Evolutionary conservation across 2,888 invertebrate genomes (phyloP).

Genomic region (Zhengitettix transpicula): DNA sequence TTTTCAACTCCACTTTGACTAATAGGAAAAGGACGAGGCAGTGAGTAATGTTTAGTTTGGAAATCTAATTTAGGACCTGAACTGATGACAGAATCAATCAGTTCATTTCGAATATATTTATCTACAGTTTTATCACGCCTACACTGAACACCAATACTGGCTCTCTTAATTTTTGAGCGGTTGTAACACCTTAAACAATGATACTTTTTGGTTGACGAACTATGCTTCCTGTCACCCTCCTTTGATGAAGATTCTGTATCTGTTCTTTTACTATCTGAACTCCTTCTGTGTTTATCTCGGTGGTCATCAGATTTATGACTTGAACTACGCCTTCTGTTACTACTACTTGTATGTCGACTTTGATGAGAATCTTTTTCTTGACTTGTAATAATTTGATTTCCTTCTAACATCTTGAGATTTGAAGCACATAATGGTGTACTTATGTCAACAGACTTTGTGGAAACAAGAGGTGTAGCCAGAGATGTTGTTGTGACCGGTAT

Average conservation of each 20-base stretch:
- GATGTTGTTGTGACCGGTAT: no score
- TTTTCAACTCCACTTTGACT: constrained; percentile 22
- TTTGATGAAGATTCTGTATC: neutral
- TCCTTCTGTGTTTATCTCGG: constrained; percentile 1
- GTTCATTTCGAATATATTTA: neutral
- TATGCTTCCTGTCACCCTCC: constrained; percentile 3
- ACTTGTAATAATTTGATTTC: no score
- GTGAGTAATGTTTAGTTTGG: constrained; percentile 12
- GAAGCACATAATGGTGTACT: no score
- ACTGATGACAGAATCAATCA: constrained; percentile 2
- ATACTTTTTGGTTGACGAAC: constrained; percentile 11
- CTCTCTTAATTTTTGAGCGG: constrained; percentile 49
- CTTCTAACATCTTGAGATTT: no score
- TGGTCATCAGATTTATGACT: constrained; percentile 6
- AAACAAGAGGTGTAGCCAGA: no score
- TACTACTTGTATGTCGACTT: neutral
- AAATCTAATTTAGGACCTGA: constrained; percentile 8
- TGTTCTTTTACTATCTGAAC: neutral
- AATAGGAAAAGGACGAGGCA: constrained; percentile 16
- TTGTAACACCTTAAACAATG: constrained; percentile 49
- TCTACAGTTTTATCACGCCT: constrained; percentile 29
- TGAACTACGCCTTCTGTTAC: constrained; percentile 1
- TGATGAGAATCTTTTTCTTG: no score
- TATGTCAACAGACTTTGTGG: no score
- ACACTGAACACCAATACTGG: constrained; percentile 58